These are phyloP conservation scores for Sturnira hondurensis DNA, from an alignment of 2,113 vertebrate species.

Conservation along the genomic window DNA sequence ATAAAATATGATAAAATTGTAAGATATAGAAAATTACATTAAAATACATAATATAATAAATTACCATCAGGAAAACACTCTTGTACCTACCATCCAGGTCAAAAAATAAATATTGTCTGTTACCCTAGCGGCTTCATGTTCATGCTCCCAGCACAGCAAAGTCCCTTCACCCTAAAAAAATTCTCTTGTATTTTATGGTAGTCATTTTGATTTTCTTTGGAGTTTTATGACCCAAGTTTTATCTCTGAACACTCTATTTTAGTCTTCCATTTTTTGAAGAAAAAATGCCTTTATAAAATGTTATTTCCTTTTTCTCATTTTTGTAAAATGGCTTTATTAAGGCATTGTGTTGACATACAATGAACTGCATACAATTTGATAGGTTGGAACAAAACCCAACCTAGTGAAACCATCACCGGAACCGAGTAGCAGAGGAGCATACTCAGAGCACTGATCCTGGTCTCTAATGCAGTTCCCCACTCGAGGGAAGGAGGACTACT, in stretches of 20 bases:
- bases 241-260: background rate
- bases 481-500: background rate
- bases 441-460: background rate
- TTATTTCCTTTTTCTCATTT: background rate
- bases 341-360: background rate
- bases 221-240: constrained; percentile 4
- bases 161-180: background rate
- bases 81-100: background rate
- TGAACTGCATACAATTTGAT: background rate
- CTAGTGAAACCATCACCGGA: background rate
- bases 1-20: background rate
- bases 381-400: background rate
- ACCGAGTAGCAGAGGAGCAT: background rate
- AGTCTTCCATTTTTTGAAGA: background rate
- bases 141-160: background rate
- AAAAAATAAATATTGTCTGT: constrained; percentile 3
- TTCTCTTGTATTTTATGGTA: background rate
- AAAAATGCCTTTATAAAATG: background rate
- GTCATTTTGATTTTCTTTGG: constrained; percentile 4
- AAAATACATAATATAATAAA: background rate
- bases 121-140: background rate
- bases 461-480: background rate
- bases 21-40: background rate
- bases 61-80: background rate
- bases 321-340: background rate